Evolutionary conservation across 2,113 vertebrate species (phyloP).

Genomic region (Brienomyrus brachyistius): DNA sequence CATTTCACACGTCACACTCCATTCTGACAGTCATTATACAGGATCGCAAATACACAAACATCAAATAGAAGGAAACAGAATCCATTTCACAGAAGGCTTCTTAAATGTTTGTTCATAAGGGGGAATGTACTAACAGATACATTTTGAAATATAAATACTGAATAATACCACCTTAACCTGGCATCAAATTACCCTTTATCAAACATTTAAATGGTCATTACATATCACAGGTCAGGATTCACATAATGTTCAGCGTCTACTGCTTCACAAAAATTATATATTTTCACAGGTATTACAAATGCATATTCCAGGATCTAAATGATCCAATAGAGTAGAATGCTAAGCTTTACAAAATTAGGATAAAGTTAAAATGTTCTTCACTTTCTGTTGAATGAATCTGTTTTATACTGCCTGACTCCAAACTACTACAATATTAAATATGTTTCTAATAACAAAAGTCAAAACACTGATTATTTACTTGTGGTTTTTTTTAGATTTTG

Average conservation of each 20-base stretch:
- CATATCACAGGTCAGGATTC: not conserved
- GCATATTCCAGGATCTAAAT: not conserved
- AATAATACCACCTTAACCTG: not conserved
- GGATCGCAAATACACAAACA: not conserved
- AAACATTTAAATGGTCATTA: conserved; percentile 2
- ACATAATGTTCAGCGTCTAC: not conserved
- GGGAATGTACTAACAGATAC: not conserved
- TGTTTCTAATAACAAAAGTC: conserved; percentile 58
- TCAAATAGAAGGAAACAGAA: not conserved
- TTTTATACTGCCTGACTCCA: conserved; percentile 11
- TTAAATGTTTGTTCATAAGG: not conserved
- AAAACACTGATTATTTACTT: conserved; percentile 64
- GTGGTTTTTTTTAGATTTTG: conserved; percentile 40
- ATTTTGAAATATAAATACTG: not conserved
- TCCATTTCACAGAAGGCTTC: not conserved
- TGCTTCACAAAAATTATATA: not conserved
- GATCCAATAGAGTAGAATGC: not conserved
- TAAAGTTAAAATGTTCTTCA: not conserved
- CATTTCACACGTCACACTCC: not conserved
- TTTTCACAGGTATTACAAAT: not conserved
- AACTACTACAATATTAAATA: conserved; percentile 58
- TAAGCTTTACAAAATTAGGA: not conserved
- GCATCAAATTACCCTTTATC: not conserved
- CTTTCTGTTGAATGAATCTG: not conserved
- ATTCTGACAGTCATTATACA: not conserved